These are phyloP conservation scores for Mercenaria mercenaria DNA, from an alignment of 1,140 invertebrate species.

Conservation along the genomic window DNA sequence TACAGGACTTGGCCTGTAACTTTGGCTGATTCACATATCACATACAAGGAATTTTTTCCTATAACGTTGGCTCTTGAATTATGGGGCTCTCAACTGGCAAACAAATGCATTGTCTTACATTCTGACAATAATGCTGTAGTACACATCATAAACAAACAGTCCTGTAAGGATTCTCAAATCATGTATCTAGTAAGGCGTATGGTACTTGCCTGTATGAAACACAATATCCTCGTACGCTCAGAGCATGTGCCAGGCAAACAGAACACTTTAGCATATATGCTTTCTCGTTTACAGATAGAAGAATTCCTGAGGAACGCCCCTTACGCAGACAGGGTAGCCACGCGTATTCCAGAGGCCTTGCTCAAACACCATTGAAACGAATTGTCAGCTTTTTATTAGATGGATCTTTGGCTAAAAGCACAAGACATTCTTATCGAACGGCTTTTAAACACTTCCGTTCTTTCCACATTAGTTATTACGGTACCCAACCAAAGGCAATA, in stretches of 20 bases:
- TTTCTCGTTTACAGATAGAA: conserved; percentile 65
- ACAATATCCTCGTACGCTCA: conserved; percentile 48
- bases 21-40: background rate
- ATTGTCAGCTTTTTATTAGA: background rate
- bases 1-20: conserved; percentile 25
- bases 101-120: conserved; percentile 53
- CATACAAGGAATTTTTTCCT: conserved; percentile 59
- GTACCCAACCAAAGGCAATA: background rate
- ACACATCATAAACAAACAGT: conserved; percentile 64
- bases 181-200: conserved; percentile 62
- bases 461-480: background rate
- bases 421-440: background rate
- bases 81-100: conserved; percentile 33
- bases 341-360: background rate
- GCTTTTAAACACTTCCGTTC: background rate
- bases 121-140: conserved; percentile 67
- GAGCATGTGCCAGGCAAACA: conserved; percentile 55
- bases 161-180: conserved; percentile 28
- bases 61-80: conserved; percentile 52
- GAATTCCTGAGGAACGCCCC: background rate
- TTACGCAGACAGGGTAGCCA: background rate
- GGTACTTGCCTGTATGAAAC: conserved; percentile 47
- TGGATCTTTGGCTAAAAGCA: background rate
- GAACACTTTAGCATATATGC: conserved; percentile 43
- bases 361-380: background rate